Base-by-base conservation (phyloP, 2,888 invertebrate genomes). In the Pseudeuparius sepicola region DNA sequence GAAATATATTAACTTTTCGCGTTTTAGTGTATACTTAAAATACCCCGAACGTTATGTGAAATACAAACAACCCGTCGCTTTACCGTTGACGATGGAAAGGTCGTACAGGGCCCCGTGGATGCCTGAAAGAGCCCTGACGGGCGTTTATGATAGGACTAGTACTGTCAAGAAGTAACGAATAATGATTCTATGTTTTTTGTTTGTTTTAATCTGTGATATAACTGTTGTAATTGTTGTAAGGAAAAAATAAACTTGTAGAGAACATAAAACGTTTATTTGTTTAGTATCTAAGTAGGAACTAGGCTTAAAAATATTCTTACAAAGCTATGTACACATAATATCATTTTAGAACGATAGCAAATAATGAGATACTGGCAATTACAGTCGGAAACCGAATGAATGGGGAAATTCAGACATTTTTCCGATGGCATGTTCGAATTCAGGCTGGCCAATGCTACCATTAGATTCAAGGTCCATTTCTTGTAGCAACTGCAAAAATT, bases 351-450 rank as follows among this genome's bases (percentile, higher is more conserved):
- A n/a, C n/a, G n/a, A n/a, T n/a, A n/a, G n/a, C n/a, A n/a, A n/a
- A n/a, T n/a, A n/a, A n/a, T n/a, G n/a, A n/a, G n/a, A n/a, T n/a
- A n/a, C n/a, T n/a, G 7, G 16, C 4, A 16, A 24, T 57, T 59
- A 72, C 35, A 70, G 50, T 53, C 68, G 66, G 47, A 77, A 71
- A 48, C 71, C 69, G 56, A 78, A 76, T 0, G 73, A 66, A 24
- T 65, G 60, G 7, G 64, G 50, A 52, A 78, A 77, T 48, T 78
- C 78, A 0, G 75, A 68, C 53, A 77, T 67, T 57, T 75, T 71
- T 2, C 69, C 56, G 44, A 76, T 61, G 2, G 73, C 67, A 42
- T 75, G 70, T 42, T 68, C 62, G 51, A 78, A 78, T 59, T 78
- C 77, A 43, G 65, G 59, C 14, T 65, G 51, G 4, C 70, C 70